Evolutionary conservation across 2,113 vertebrate species (phyloP), one percentile per base, ranked within the genome.

Genomic region (Gobius niger): DNA sequence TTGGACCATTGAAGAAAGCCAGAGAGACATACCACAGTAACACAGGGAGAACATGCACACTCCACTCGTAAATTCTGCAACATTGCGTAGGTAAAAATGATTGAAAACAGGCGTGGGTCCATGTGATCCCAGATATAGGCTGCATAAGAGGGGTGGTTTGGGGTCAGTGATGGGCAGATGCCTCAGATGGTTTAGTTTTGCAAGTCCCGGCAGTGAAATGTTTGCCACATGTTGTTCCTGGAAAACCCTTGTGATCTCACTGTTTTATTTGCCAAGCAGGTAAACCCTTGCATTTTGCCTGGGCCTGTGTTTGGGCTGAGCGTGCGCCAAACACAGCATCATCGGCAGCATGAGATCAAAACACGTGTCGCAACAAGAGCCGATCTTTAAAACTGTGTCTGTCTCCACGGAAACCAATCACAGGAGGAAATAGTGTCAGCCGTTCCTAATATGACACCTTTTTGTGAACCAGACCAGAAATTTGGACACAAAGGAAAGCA

Each of bases 261-360:
- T 19, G 44, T 7, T n/a, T 44, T 19, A 68, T 59, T 34, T 57
- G n/a, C 13, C 3, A 11, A 47, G 54, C 40, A 53, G 65, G 72
- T 68, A 71, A 80, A 54, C 53, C 66, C 41, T 47, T 15, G n/a
- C 44, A 68, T 40, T 77, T 66, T 79, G 77, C 53, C 83, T 73
- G 64, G 42, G 69, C 77, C 63, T 53, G 68, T 61, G 68, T 52
- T 57, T 41, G 41, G 12, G 56, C 12, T 60, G 57, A 60, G 9
- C 15, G 0, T 8, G 66, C 72, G 66, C 72, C 60, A n/a, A 51
- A 53, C 42, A 1, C 61, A 13, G 10, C 14, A 14, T 54, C 60
- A 72, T 65, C n/a, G 41, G 2, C 7, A 44, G 2, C 7, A 7
- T 18, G 6, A 6, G 41, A 60, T 56, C 18, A 24, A 42, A 18